phyloP scores from a whole-genome alignment of 2,888 invertebrate species.

The Trisateles emortualis region DNA sequence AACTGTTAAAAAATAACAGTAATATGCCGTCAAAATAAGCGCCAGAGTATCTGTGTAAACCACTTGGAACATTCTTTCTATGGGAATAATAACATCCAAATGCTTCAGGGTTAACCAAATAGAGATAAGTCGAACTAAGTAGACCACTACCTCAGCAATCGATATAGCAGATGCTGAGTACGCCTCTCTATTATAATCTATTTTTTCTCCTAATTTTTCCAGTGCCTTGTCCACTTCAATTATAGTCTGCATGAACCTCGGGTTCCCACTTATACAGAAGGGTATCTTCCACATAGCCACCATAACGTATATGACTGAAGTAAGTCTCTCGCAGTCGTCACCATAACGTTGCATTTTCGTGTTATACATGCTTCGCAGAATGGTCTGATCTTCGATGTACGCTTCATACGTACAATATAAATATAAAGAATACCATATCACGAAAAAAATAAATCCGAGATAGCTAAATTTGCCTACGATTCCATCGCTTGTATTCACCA shows the following conservation, averaged over 20 bases:
- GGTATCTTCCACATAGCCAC: slow-evolving; percentile 64
- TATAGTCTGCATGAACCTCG: slow-evolving; percentile 49
- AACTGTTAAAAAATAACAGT: slow-evolving; percentile 55
- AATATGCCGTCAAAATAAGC: slow-evolving; percentile 56
- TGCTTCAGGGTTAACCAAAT: slow-evolving; percentile 56
- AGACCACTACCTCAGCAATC: slow-evolving; percentile 49
- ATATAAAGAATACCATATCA: slow-evolving; percentile 55
- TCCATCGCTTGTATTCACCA: slow-evolving; percentile 29
- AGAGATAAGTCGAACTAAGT: slow-evolving; percentile 52
- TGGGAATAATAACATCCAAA: slow-evolving; percentile 52
- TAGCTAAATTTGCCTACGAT: slow-evolving; percentile 48
- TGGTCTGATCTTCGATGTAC: slow-evolving; percentile 60
- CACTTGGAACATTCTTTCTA: slow-evolving; percentile 63
- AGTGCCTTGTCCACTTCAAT: slow-evolving; percentile 60
- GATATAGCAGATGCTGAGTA: slow-evolving; percentile 44
- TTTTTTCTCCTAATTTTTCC: slow-evolving; percentile 53
- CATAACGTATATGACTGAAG: slow-evolving; percentile 53
- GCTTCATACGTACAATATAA: slow-evolving; percentile 60
- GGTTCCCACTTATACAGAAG: slow-evolving; percentile 53
- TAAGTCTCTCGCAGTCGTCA: slow-evolving; percentile 63
- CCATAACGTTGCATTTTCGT: slow-evolving; percentile 71
- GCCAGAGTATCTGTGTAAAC: slow-evolving; percentile 58
- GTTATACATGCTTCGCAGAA: slow-evolving; percentile 63
- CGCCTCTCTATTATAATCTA: slow-evolving; percentile 56
- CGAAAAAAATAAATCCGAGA: slow-evolving; percentile 52